Percentiles rank a stretch among this genome's conserved stretches.
phyloP scores from a whole-genome alignment of 2,888 invertebrate genomes.

The Sinotaia quadrata region DNA sequence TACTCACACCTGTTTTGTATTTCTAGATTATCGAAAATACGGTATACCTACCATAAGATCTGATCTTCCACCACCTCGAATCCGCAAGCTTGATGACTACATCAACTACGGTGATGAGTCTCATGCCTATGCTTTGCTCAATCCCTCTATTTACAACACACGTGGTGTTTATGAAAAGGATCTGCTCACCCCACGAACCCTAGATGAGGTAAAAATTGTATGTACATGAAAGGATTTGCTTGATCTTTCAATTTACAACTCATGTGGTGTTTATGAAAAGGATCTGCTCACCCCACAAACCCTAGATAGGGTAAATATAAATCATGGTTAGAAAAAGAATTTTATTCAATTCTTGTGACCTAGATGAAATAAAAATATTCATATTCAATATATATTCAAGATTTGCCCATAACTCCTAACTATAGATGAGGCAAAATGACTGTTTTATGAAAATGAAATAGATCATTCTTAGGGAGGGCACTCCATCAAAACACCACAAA shows the following conservation, averaged over 20 bases:
- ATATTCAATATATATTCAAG: background rate
- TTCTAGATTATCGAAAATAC: slow-evolving; percentile 66
- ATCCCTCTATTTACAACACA: slow-evolving; percentile 67
- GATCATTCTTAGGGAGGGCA: no score
- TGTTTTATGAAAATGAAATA: no score
- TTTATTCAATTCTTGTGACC: no score
- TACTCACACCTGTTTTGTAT: no score
- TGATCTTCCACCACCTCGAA: slow-evolving; percentile 66
- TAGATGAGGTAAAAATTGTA: slow-evolving; percentile 64
- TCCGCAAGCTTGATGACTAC: slow-evolving; percentile 62
- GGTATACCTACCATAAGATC: slow-evolving; percentile 70
- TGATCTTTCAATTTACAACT: slow-evolving; percentile 68
- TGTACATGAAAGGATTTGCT: no score
- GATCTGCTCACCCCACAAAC: slow-evolving; percentile 67
- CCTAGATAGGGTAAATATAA: slow-evolving; percentile 65
- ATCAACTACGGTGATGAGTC: slow-evolving; percentile 71
- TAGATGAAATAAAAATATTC: background rate
- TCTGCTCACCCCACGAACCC: slow-evolving; percentile 63
- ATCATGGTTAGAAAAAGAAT: no score
- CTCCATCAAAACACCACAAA: no score
- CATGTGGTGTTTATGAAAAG: slow-evolving; percentile 65
- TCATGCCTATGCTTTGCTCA: slow-evolving; percentile 65
- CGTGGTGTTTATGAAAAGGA: slow-evolving; percentile 68
- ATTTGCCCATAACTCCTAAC: no score
- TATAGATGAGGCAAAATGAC: no score